Percentiles rank a stretch among this genome's conserved stretches.
These are phyloP conservation scores for Popillia japonica DNA, from an alignment of 1,140 invertebrate genomes.

Conservation along the genomic window DNA sequence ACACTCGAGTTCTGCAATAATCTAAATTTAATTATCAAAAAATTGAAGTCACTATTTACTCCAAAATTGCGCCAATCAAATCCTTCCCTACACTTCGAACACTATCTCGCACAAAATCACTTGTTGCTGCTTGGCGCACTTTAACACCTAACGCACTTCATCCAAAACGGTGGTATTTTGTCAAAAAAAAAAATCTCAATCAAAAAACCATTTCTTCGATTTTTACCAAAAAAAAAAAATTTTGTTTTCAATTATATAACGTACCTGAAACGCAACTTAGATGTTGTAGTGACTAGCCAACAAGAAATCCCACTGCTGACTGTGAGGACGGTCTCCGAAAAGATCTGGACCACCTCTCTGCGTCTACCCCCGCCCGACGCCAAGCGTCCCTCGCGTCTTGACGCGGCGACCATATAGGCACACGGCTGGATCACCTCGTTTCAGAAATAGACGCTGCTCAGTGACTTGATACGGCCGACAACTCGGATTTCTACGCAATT, in stretches of 20 bases:
- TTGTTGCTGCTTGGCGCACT: too few species aligned
- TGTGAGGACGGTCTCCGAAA: slow-evolving; percentile 55
- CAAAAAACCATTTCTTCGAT: too few species aligned
- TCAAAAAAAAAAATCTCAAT: too few species aligned
- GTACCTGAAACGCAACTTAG: slow-evolving; percentile 51
- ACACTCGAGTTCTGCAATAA: not conserved
- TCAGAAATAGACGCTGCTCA: slow-evolving; percentile 45
- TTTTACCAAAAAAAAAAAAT: too few species aligned
- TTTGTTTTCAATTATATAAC: slow-evolving; percentile 42
- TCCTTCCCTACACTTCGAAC: too few species aligned
- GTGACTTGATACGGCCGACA: not conserved
- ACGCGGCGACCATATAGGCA: slow-evolving; percentile 47
- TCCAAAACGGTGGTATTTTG: not conserved
- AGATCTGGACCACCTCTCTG: slow-evolving; percentile 37
- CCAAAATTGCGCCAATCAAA: too few species aligned
- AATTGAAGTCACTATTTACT: too few species aligned
- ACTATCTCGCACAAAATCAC: too few species aligned
- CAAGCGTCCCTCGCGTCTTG: slow-evolving; percentile 44
- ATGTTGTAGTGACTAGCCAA: slow-evolving; percentile 64
- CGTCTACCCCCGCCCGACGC: slow-evolving; percentile 6
- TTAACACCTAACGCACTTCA: too few species aligned
- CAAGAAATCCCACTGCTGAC: slow-evolving; percentile 65
- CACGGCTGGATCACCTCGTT: slow-evolving; percentile 44
- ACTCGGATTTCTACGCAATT: slow-evolving; percentile 19
- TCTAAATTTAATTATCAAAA: too few species aligned